Percentiles rank a stretch among this genome's conserved stretches.
Conservation (phyloP, 2,113 vertebrate species). For the Sprattus sprattus region DNA sequence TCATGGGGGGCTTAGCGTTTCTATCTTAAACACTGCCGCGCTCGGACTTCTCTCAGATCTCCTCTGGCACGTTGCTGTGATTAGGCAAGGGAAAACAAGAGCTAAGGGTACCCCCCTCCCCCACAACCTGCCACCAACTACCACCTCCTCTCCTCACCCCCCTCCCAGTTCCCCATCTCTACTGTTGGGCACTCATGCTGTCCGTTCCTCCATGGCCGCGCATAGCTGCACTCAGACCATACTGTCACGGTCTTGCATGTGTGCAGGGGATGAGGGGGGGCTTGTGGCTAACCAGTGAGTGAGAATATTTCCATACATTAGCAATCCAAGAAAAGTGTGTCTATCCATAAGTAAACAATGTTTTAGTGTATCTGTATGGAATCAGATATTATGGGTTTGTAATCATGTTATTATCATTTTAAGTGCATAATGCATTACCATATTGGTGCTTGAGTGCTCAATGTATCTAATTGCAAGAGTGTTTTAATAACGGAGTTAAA, state of each 20-base stretch:
- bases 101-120: not conserved
- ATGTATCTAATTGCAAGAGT: not conserved
- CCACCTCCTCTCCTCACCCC: not conserved
- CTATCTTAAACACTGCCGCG: not conserved
- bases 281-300: not conserved
- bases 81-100: constrained; percentile 23
- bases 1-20: constrained; percentile 2
- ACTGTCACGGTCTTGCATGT: not conserved
- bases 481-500: not conserved
- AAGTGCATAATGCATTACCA: not conserved
- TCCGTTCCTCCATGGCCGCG: not conserved
- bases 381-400: not conserved
- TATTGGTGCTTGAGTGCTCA: not conserved
- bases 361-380: not conserved
- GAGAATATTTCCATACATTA: not conserved
- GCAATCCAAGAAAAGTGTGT: not conserved
- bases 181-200: not conserved
- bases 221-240: not conserved
- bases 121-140: not conserved
- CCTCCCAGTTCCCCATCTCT: too few relatives aligned
- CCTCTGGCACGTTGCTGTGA: constrained; percentile 3
- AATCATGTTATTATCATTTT: not conserved
- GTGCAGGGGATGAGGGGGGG: not conserved
- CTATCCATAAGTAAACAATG: not conserved
- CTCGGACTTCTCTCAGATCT: constrained; percentile 23